These are phyloP conservation scores for Sylvilagus floridanus DNA, from an alignment of 2,797 vertebrate genomes.

Conservation along the genomic window DNA sequence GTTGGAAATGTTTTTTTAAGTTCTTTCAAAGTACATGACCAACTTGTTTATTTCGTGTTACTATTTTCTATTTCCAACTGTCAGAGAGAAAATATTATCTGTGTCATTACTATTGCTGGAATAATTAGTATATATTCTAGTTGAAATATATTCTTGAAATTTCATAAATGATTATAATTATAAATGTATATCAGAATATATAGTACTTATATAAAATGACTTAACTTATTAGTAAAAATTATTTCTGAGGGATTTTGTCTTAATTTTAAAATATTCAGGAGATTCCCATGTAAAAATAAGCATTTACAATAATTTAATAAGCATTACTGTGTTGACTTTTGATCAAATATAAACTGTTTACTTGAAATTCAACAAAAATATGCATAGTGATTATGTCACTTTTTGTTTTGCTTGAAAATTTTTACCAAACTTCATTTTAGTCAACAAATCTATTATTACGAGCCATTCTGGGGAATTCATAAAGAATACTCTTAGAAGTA, in stretches of 20 bases:
- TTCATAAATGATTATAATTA: slow-evolving; percentile 15
- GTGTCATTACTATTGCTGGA: not conserved
- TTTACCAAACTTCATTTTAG: slow-evolving; percentile 50
- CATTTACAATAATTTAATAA: slow-evolving; percentile 48
- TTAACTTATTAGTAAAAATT: slow-evolving; percentile 57
- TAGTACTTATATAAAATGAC: slow-evolving; percentile 42
- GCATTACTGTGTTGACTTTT: not conserved
- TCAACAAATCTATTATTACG: not conserved
- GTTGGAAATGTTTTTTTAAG: slow-evolving; percentile 40
- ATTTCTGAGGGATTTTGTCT: not conserved
- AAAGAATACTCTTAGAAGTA: not conserved
- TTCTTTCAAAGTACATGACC: slow-evolving; percentile 1
- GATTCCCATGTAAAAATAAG: not conserved
- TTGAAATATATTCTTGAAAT: not conserved
- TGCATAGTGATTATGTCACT: not conserved
- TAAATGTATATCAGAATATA: not conserved
- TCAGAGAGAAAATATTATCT: not conserved
- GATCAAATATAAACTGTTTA: not conserved
- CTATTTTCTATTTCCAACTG: slow-evolving; percentile 41
- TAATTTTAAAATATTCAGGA: not conserved
- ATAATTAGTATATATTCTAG: not conserved
- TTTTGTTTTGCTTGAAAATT: slow-evolving; percentile 34
- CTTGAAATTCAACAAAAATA: slow-evolving; percentile 40
- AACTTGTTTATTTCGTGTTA: slow-evolving; percentile 15
- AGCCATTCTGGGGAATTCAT: not conserved